Evolutionary conservation across 1,140 invertebrate genomes (phyloP).

Genomic region (Archegozetes longisetosus): DNA sequence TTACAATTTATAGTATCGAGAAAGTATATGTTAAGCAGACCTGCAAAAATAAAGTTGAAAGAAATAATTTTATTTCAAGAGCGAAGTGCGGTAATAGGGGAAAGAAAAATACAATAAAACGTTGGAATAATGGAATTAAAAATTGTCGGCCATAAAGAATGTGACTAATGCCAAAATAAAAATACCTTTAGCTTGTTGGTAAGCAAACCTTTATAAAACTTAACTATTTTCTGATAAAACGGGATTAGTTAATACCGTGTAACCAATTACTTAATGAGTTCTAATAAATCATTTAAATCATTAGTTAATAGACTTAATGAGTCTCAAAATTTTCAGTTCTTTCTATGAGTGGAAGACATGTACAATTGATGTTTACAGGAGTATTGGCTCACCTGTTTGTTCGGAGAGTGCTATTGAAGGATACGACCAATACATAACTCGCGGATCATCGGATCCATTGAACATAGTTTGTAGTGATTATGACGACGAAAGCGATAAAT

Average conservation of each 20-base stretch:
- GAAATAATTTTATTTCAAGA: too few species aligned
- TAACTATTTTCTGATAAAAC: not conserved
- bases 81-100: constrained; percentile 2
- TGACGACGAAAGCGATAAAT: not conserved
- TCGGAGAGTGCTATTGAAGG: not conserved
- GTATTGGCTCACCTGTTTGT: not conserved
- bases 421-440: not conserved
- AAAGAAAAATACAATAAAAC: not conserved
- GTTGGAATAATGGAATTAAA: not conserved
- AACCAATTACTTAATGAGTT: too few species aligned
- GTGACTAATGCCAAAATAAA: constrained; percentile 1
- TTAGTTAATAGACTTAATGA: not conserved
- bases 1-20: too few species aligned
- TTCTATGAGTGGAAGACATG: constrained; percentile 10
- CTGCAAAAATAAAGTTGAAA: too few species aligned
- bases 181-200: constrained; percentile 10
- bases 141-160: not conserved
- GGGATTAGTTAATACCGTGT: too few species aligned
- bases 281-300: too few species aligned
- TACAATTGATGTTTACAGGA: not conserved
- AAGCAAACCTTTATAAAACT: not conserved
- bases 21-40: too few species aligned
- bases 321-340: not conserved
- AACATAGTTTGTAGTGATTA: not conserved
- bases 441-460: not conserved